Evolutionary conservation across 2,888 invertebrate species (phyloP), one percentile per base, ranked within the genome.

Genomic region (Pachycephus smyrnensis): DNA sequence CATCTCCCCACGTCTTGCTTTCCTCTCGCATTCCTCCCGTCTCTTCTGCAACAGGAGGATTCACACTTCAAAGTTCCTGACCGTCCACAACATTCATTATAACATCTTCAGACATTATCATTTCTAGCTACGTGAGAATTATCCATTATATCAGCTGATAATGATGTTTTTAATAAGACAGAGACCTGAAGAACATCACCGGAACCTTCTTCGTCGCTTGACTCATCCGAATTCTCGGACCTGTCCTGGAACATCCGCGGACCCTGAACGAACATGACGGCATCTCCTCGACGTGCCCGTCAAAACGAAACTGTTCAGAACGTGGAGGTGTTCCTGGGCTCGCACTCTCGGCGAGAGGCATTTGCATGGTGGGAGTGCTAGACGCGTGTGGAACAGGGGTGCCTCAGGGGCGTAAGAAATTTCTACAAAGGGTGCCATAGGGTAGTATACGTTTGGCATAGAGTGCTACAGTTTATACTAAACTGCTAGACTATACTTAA

Each of bases 1-100:
- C 96, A 97, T 97, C 92, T 97, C 97, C 92, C 97, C 97, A 79
- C 97, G 93, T 78, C 97, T 94, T 23, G 97, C 97, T 89, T 97
- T 97, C 86, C 97, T 94, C 93, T 97, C 97, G 95, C 97, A 97
- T 96, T 97, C 97, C 95, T 97, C 97, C 81, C 97, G 94, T 81
- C 97, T 93, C 84, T 94, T 93, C 95, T 95, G 91, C 23, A 88
- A 88, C 73, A 79, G 71, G 77, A 80, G 73, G 74, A 73, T 73
- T 73, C 11, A 75, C 75, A 76, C 12, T 73, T 15, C 9, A 36
- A 75, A 12, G 23, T 32, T 68, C 30, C 40, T 76, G 23, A 55
- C 9, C 55, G 6, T 23, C 55, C 55, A 23, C 23, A 55, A 9
- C 23, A 23, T 55, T 23, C 55, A 2, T 23, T 55, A 23, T 23